A percentile compares a stretch with the other conserved stretches of the same genome.
Evolutionary conservation across 2,888 invertebrate genomes (phyloP).

Genomic region (Macrophya alboannulata): DNA sequence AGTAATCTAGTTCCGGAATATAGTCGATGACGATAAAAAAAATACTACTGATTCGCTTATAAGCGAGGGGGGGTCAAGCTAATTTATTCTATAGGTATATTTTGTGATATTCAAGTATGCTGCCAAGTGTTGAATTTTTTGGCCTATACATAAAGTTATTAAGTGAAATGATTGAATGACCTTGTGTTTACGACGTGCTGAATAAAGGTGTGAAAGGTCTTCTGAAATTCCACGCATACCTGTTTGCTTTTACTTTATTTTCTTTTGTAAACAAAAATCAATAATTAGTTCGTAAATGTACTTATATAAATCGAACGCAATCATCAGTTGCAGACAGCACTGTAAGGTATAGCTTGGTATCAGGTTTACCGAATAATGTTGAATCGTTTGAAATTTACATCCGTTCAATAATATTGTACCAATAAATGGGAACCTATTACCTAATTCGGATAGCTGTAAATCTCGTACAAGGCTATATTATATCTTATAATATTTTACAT

Average conservation of each 20-base stretch:
- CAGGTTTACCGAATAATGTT: slow-evolving; percentile 63
- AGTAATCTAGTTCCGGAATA: background rate
- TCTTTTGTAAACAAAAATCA: slow-evolving; percentile 37
- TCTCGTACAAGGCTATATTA: slow-evolving; percentile 55
- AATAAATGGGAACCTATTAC: background rate
- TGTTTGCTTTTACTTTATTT: background rate
- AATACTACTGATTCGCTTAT: slow-evolving; percentile 16
- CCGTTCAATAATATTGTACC: slow-evolving; percentile 33
- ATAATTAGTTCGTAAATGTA: slow-evolving; percentile 55
- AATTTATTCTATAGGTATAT: slow-evolving; percentile 43
- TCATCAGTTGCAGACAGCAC: slow-evolving; percentile 71
- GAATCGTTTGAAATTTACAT: slow-evolving; percentile 20
- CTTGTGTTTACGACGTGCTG: slow-evolving; percentile 15
- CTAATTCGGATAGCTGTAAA: slow-evolving; percentile 32
- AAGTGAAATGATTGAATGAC: slow-evolving; percentile 21
- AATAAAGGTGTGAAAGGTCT: slow-evolving; percentile 32
- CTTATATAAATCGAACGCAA: slow-evolving; percentile 62
- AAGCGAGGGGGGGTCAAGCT: background rate
- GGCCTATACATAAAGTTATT: slow-evolving; percentile 9
- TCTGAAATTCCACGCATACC: slow-evolving; percentile 13
- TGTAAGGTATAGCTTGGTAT: slow-evolving; percentile 69
- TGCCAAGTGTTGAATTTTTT: slow-evolving; percentile 27
- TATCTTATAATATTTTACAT: slow-evolving; percentile 58
- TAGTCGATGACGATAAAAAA: background rate
- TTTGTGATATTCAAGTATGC: slow-evolving; percentile 37